These are phyloP conservation scores for Acromyrmex echinatior DNA, from an alignment of 1,140 invertebrate genomes.

Conservation along the genomic window DNA sequence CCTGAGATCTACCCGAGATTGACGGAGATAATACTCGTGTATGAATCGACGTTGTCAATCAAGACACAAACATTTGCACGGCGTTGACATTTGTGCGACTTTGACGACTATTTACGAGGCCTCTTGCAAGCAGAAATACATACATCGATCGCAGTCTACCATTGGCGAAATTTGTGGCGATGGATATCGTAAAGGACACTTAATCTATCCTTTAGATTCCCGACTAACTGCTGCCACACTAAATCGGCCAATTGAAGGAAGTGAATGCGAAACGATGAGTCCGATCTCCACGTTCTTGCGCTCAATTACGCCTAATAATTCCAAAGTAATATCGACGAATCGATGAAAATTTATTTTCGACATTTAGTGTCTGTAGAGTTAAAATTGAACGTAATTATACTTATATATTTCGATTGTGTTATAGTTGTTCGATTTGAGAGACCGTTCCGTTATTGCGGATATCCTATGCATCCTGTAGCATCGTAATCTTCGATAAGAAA, in stretches of 20 bases:
- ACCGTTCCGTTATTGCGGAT: not conserved
- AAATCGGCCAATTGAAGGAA: not conserved
- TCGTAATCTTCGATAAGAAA: constrained; percentile 37
- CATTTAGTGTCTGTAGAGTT: not conserved
- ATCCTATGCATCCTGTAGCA: not conserved
- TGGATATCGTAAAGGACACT: not conserved
- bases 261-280: not conserved
- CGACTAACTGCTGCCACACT: not conserved
- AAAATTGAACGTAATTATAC: not conserved
- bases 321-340: not conserved
- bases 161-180: not conserved
- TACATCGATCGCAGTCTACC: not conserved
- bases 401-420: not conserved
- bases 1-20: not conserved
- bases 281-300: not conserved
- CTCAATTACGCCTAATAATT: not conserved
- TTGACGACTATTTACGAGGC: not conserved
- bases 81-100: not conserved
- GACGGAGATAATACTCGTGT: not conserved
- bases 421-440: not conserved
- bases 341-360: not conserved
- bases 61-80: not conserved
- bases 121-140: not conserved
- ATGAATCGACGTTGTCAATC: not conserved
- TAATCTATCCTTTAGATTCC: not conserved